Percentiles rank a stretch among this genome's conserved stretches.
These are phyloP conservation scores for Papilio gigon DNA, from an alignment of 2,888 invertebrate species.

Conservation along the genomic window DNA sequence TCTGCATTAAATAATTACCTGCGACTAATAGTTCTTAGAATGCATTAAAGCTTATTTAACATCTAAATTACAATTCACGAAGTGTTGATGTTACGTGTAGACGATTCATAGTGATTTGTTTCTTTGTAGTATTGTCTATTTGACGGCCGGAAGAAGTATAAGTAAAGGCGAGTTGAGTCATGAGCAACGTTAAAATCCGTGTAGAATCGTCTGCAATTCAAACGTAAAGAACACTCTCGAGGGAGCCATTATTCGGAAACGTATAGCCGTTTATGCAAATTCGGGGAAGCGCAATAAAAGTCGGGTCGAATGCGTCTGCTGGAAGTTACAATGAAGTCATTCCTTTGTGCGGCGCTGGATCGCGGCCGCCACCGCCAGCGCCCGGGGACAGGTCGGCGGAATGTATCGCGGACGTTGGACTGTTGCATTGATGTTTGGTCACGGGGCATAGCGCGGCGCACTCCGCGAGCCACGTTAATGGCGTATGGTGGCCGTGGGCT, in stretches of 20 bases:
- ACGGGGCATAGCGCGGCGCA: slow-evolving; percentile 69
- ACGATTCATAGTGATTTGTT: neutral
- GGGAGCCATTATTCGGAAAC: slow-evolving; percentile 52
- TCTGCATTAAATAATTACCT: slow-evolving; percentile 78
- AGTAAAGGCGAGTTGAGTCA: neutral
- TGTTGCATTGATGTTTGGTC: slow-evolving; percentile 81
- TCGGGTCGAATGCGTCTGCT: slow-evolving; percentile 53
- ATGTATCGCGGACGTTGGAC: slow-evolving; percentile 55
- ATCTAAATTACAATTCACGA: neutral
- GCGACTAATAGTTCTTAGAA: slow-evolving; percentile 63
- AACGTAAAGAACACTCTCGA: slow-evolving; percentile 21
- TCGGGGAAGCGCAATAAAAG: slow-evolving; percentile 66
- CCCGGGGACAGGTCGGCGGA: slow-evolving; percentile 65
- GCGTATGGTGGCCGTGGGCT: slow-evolving; percentile 72
- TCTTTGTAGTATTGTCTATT: neutral
- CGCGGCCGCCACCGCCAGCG: slow-evolving; percentile 46
- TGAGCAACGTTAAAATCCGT: slow-evolving; percentile 20
- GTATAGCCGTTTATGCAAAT: slow-evolving; percentile 45
- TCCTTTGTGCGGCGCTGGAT: slow-evolving; percentile 67
- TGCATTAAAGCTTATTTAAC: neutral
- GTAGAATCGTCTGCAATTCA: slow-evolving; percentile 18
- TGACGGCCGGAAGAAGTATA: neutral
- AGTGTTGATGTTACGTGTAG: neutral
- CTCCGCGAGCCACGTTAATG: slow-evolving; percentile 61
- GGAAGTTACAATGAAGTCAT: slow-evolving; percentile 76